These are phyloP conservation scores for Caenorhabditis briggsae DNA, from an alignment of 1,140 invertebrate genomes.

Conservation along the genomic window DNA sequence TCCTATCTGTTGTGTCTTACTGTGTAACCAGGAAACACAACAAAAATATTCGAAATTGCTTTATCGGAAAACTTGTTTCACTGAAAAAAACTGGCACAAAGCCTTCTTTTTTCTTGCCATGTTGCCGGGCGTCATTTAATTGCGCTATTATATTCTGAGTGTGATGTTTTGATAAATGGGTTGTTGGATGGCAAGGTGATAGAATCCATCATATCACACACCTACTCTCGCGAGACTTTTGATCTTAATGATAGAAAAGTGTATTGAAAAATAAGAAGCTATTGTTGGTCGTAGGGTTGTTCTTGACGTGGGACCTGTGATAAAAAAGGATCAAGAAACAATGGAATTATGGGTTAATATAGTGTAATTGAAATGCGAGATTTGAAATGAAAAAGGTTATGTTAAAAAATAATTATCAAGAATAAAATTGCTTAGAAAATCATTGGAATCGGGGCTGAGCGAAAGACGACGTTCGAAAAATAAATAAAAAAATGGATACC, in stretches of 20 bases:
- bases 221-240: background rate
- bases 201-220: slow-evolving; percentile 1
- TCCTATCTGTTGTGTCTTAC: background rate
- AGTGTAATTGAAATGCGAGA: too few relatives aligned
- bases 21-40: background rate
- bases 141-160: background rate
- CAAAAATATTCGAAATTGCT: background rate
- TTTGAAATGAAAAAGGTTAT: too few relatives aligned
- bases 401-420: too few relatives aligned
- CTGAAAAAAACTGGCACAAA: slow-evolving; percentile 12
- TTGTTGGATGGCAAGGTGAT: slow-evolving; percentile 4
- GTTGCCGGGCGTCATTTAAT: background rate
- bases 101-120: background rate
- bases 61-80: background rate
- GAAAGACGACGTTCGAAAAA: too few relatives aligned
- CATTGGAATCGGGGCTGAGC: too few relatives aligned
- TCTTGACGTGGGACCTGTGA: too few relatives aligned
- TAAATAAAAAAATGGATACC: too few relatives aligned
- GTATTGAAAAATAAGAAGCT: background rate
- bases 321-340: too few relatives aligned
- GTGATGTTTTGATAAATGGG: slow-evolving; percentile 28
- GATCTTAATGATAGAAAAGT: background rate
- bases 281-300: too few relatives aligned
- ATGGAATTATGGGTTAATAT: too few relatives aligned
- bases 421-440: too few relatives aligned